phyloP scores from a whole-genome alignment of 1,140 invertebrate species.

The Rhyacophila brunnea region DNA sequence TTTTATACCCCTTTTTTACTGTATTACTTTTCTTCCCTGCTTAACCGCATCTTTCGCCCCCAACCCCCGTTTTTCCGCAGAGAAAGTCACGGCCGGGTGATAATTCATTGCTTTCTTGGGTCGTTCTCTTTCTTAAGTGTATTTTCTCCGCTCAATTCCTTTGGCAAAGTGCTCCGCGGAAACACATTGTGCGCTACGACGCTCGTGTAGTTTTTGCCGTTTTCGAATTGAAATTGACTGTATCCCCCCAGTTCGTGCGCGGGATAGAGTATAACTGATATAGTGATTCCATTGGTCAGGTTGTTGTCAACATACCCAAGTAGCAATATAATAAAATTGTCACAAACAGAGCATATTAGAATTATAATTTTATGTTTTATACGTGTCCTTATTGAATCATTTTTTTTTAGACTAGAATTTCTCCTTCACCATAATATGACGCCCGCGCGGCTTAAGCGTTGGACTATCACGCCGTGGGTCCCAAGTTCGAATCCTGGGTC shows the following conservation, averaged over 20 bases:
- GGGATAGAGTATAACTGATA: too few species aligned
- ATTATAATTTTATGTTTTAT: too few species aligned
- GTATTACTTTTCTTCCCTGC: conserved; percentile 33
- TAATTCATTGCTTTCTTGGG: conserved; percentile 35
- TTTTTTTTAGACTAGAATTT: too few species aligned
- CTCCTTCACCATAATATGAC: too few species aligned
- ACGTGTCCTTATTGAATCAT: too few species aligned
- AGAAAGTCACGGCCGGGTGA: conserved; percentile 35
- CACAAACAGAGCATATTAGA: too few species aligned
- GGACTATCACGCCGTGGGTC: too few species aligned
- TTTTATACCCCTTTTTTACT: conserved; percentile 34
- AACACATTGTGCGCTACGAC: conserved; percentile 24
- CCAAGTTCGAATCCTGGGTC: too few species aligned
- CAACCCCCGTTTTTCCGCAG: conserved; percentile 26
- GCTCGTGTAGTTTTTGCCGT: conserved; percentile 31
- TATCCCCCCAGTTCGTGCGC: conserved; percentile 23
- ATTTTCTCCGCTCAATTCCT: conserved; percentile 36
- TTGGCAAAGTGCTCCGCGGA: conserved; percentile 33
- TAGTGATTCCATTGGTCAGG: too few species aligned
- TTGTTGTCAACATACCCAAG: too few species aligned
- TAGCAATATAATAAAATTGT: too few species aligned
- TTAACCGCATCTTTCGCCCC: conserved; percentile 32
- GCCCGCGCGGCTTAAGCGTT: too few species aligned
- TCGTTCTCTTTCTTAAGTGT: conserved; percentile 34
- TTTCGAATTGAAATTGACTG: conserved; percentile 35